These are phyloP conservation scores for Amphiura filiformis DNA, from an alignment of 35 echinoderm and acorn worm species.

Conservation along the genomic window DNA sequence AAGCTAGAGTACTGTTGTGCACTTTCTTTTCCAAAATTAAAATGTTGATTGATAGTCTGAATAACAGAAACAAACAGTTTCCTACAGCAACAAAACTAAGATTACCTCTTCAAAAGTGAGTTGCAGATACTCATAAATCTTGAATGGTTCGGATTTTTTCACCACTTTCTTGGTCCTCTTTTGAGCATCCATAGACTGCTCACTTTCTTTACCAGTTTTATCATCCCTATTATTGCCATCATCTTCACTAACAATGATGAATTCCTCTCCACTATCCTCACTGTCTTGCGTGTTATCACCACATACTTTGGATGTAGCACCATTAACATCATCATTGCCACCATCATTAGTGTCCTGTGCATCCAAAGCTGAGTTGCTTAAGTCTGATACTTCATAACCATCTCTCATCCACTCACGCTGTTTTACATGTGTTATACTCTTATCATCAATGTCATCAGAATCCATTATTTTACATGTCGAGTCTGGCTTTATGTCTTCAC, in stretches of 20 bases:
- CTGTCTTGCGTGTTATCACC: neutral
- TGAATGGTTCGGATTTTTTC: constrained; percentile 83
- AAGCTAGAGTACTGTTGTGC: too few relatives aligned
- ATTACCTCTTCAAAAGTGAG: constrained; percentile 93
- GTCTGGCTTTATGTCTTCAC: too few relatives aligned
- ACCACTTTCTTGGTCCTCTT: constrained; percentile 20
- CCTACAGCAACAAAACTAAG: too few relatives aligned
- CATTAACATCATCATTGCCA: neutral
- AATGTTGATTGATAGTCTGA: too few relatives aligned
- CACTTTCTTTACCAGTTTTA: neutral
- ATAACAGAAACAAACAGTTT: too few relatives aligned
- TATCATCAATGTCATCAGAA: too few relatives aligned
- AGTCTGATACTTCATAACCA: neutral
- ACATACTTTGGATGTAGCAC: neutral
- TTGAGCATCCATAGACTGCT: neutral
- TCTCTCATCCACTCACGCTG: constrained; percentile 1
- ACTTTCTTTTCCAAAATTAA: too few relatives aligned
- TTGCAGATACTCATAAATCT: constrained; percentile 84
- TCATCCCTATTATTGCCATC: constrained; percentile 15
- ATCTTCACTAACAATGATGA: constrained; percentile 20
- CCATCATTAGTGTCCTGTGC: neutral
- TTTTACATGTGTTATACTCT: neutral
- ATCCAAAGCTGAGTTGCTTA: neutral
- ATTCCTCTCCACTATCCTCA: neutral
- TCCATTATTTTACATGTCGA: too few relatives aligned